Base-by-base conservation (phyloP, 2,888 invertebrate genomes). In the Crocallis elinguaria region DNA sequence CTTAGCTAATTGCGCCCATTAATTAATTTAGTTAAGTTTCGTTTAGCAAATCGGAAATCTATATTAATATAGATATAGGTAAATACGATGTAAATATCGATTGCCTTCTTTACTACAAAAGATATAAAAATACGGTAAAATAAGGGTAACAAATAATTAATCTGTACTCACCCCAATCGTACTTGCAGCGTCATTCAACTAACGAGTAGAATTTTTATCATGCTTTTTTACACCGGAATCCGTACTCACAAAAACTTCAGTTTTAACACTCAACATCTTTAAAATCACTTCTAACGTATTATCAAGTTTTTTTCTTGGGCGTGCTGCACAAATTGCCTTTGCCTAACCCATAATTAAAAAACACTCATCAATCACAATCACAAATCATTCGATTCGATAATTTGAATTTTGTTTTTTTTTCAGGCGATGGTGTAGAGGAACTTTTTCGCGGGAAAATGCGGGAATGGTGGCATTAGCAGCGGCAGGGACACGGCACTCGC, bases 401-500 rank as follows among this genome's bases (percentile, higher is more conserved):
- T 16, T 29, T 50, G 33, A 32, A 46, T 35, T 43, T 50, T 41
- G 0, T 32, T 13, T 39, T 37, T 8, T 37, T 42, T 54, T 30
- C 13, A 14, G 32, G 13, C 27, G n/a, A 25, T 49, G 46, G 12
- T 41, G 2, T 9, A 32, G 2, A 27, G 69, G 71, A 86, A 83
- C 75, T 79, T 82, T 84, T 86, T 77, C 85, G 86, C 88, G 88
- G 82, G 79, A 84, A 86, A 71, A 49, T 73, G 69, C 68, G 62
- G 50, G 12, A 46, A 54, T 44, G 56, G 67, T 64, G 66, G 64
- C 64, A 50, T 57, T 54, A 42, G 62, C 37, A 51, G 59, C 66
- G 67, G 52, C 45, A 62, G 66, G 39, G 64, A 69, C 63, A 71
- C 77, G 75, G 71, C 79, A 78, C 75, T 75, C 73, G 63, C 76